Base-by-base conservation (phyloP, 1,140 invertebrate species). In the Chlorops oryzae region DNA sequence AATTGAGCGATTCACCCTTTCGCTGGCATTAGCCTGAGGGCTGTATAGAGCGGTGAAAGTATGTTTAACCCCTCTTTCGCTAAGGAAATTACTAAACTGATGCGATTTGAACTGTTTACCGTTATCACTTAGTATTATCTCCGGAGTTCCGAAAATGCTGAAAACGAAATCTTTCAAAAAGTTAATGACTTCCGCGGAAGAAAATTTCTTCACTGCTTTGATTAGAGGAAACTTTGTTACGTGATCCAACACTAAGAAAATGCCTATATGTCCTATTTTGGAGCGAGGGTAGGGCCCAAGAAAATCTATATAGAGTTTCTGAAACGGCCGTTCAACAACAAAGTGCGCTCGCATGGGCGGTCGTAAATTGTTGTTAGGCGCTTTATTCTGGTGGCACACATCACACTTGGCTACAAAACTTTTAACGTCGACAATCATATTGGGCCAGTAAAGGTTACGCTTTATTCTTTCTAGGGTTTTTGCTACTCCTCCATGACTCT, bases 241-340 rank as follows among this genome's bases (percentile, higher is more conserved):
- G 18, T 47, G 45, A 23, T 47, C 45, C 5, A 38, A 5, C 2
- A 47, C 34, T 5, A 47, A 24, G 18, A 47, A 22, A 20, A 47
- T 35, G n/a, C 27, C 35, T 15, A 10, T 5, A 37, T 47, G 35
- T 5, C 34, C 45, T 13, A 12, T 21, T 35, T 38, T 23, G 3
- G 38, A 17, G 28, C 12, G n/a, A 7, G 45, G 13, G 3, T 37
- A 47, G 9, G 27, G 27, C 12, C 34, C 34, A 5, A 47, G 21
- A 13, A 47, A 38, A 32, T 47, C 45, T 5, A 38, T 47, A 47
- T 47, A 47, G 12, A 47, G 32, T 37, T 47, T 47, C 32, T 47
- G 45, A 23, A 47, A 47, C 10, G 45, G 45, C 3, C 45, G 32
- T 4, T 47, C 9, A 23, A 15, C 21, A 2, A 38, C 18, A 3